Evolutionary conservation across 2,888 invertebrate species (phyloP).

Genomic region (Agapostemon virescens): DNA sequence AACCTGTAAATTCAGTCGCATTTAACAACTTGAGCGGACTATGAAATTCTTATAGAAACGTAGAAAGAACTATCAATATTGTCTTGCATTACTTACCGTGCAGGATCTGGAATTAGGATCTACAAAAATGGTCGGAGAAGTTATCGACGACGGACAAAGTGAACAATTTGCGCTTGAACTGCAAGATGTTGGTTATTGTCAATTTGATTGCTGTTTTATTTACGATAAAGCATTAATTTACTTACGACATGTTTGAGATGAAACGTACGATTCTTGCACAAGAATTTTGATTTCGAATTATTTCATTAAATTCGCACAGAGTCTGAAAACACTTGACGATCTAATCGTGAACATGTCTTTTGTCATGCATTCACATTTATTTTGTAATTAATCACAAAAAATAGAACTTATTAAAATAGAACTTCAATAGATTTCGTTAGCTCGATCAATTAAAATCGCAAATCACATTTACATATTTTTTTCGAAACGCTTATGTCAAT

Average conservation of each 20-base stretch:
- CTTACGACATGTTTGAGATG: conserved; percentile 22
- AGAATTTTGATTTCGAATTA: conserved; percentile 21
- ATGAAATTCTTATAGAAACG: neutral
- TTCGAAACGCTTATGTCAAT: neutral
- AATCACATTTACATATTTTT: neutral
- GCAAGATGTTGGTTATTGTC: neutral
- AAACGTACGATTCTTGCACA: neutral
- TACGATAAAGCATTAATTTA: neutral
- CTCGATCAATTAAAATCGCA: neutral
- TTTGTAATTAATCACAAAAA: neutral
- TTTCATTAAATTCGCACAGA: neutral
- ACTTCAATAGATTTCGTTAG: neutral
- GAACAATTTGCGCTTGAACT: neutral
- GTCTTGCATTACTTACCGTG: neutral
- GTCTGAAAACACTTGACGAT: neutral
- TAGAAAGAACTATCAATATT: neutral
- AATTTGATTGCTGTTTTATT: neutral
- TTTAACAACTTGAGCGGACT: neutral
- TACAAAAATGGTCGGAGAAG: neutral
- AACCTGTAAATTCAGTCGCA: conserved; percentile 5
- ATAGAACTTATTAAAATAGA: too few relatives aligned
- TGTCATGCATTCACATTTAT: conserved; percentile 17
- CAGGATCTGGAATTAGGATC: neutral
- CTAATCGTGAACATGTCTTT: neutral
- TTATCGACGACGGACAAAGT: neutral